phyloP scores from a whole-genome alignment of 2,113 vertebrate genomes.

The Numenius arquata region DNA sequence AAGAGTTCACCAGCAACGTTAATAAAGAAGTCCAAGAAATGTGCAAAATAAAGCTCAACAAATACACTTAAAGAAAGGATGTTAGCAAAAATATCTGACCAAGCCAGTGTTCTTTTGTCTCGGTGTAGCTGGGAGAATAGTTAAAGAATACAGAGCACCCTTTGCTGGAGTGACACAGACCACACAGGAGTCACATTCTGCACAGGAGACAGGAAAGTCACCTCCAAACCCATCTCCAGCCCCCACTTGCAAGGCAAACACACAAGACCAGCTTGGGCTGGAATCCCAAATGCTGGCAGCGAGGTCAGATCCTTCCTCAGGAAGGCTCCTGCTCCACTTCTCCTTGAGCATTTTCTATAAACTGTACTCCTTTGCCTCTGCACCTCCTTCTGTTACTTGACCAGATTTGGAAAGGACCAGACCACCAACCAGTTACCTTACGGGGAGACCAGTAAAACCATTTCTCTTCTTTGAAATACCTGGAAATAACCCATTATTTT shows the following conservation, averaged over 20 bases:
- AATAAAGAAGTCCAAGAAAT: not conserved
- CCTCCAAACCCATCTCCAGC: not conserved
- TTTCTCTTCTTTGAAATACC: not conserved
- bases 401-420: not conserved
- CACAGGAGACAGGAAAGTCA: not conserved
- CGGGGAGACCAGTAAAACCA: not conserved
- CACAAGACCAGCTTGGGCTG: not conserved
- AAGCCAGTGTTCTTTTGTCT: rapidly evolving
- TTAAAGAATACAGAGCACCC: not conserved
- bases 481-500: not conserved
- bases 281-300: not conserved
- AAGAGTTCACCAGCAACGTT: not conserved
- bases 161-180: not conserved
- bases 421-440: not conserved
- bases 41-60: conserved; percentile 3
- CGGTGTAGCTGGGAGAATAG: rapidly evolving
- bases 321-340: not conserved
- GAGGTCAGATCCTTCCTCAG: not conserved
- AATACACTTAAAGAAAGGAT: not conserved
- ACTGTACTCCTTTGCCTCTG: not conserved
- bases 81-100: rapidly evolving
- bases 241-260: not conserved
- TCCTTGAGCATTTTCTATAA: not conserved
- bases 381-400: not conserved
- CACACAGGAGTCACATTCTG: not conserved